Percentiles rank a stretch among this genome's conserved stretches.
phyloP scores from a whole-genome alignment of 2,888 invertebrate species.

The Andrena hattorfiana region DNA sequence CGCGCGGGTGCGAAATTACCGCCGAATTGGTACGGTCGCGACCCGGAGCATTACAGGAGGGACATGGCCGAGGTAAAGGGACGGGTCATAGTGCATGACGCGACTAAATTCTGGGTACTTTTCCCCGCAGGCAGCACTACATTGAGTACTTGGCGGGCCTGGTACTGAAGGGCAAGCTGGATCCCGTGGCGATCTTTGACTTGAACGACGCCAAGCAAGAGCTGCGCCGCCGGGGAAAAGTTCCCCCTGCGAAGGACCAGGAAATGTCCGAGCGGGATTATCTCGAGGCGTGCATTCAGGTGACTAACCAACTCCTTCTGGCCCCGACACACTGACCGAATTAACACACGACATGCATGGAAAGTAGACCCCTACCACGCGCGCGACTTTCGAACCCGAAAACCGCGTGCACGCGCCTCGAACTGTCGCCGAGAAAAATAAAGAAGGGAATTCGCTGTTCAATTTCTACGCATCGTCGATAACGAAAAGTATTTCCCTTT shows the following conservation, averaged over 20 bases:
- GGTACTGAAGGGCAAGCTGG: constrained; percentile 93
- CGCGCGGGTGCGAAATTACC: constrained; percentile 91
- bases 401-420: neutral
- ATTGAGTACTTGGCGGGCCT: constrained; percentile 97
- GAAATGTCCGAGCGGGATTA: constrained; percentile 94
- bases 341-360: constrained; percentile 64
- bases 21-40: constrained; percentile 90
- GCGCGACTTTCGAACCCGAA: constrained; percentile 52
- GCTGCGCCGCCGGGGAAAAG: constrained; percentile 93
- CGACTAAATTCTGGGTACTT: constrained; percentile 83
- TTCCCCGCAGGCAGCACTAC: constrained; percentile 93
- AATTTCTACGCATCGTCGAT: neutral
- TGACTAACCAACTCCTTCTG: constrained; percentile 85
- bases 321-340: constrained; percentile 65
- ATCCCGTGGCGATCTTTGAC: constrained; percentile 95
- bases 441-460: neutral
- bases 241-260: constrained; percentile 92
- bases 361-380: constrained; percentile 63
- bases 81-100: constrained; percentile 39
- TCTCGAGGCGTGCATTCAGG: constrained; percentile 94
- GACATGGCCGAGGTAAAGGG: constrained; percentile 86
- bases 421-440: neutral
- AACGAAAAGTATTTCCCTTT: neutral
- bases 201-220: constrained; percentile 95
- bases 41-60: constrained; percentile 85